Conservation (phyloP, 2,113 vertebrate species). For the Perca schrenkii region DNA sequence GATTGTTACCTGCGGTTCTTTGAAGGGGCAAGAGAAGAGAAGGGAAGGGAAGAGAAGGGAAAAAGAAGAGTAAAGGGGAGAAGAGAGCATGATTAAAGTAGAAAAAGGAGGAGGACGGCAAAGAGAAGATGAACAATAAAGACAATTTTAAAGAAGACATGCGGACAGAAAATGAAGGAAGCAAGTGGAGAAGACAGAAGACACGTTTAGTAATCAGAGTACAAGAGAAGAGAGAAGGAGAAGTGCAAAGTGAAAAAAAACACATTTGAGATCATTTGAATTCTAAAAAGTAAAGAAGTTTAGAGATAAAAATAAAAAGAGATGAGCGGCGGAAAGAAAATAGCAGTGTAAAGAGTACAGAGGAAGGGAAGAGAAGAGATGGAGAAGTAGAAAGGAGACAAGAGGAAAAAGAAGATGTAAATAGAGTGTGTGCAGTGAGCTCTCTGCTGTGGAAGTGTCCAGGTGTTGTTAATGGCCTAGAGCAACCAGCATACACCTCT, state of each 20-base stretch:
- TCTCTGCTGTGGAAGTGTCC: slow-evolving; percentile 33
- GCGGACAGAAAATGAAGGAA: not conserved
- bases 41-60: not conserved
- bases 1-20: not conserved
- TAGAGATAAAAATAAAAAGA: not conserved
- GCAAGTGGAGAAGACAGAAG: not conserved
- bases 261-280: not conserved
- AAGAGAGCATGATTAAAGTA: too few species aligned
- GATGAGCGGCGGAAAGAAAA: not conserved
- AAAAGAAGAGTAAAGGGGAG: not conserved
- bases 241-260: not conserved
- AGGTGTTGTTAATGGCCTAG: slow-evolving; percentile 50
- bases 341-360: fast-evolving
- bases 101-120: not conserved
- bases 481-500: slow-evolving; percentile 23
- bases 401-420: not conserved
- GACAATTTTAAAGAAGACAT: not conserved
- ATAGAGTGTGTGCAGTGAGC: slow-evolving; percentile 43
- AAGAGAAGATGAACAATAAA: not conserved
- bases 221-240: not conserved
- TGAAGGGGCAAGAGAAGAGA: too few species aligned
- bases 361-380: not conserved
- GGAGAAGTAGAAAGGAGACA: not conserved
- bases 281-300: not conserved
- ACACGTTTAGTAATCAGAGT: not conserved